Evolutionary conservation across 2,797 vertebrate genomes (phyloP).

Genomic region (Scomberomorus guttatus): DNA sequence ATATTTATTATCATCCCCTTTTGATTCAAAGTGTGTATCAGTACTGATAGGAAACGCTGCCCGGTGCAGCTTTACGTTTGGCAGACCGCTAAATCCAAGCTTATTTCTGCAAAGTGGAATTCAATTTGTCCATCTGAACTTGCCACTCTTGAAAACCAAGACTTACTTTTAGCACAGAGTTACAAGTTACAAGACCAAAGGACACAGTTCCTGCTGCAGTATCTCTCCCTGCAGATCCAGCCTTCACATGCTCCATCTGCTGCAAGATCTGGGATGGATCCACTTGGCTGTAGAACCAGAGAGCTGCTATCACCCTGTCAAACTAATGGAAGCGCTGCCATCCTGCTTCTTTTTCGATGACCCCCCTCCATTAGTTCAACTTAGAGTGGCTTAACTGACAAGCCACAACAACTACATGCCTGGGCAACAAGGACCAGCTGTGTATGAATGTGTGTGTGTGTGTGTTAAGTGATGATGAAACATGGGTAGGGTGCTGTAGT

Average conservation of each 20-base stretch:
- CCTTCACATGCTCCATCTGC: slow-evolving; percentile 26
- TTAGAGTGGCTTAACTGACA: slow-evolving; percentile 35
- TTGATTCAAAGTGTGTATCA: slow-evolving; percentile 1
- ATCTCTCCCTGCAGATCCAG: slow-evolving; percentile 7
- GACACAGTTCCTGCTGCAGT: slow-evolving; percentile 14
- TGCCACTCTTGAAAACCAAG: not conserved
- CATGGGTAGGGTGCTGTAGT: slow-evolving; percentile 38
- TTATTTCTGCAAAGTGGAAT: not conserved
- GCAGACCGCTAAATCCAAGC: too few species aligned
- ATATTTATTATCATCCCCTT: not conserved
- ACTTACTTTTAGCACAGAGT: not conserved
- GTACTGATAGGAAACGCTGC: not conserved
- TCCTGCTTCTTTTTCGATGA: not conserved
- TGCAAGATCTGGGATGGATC: slow-evolving; percentile 12
- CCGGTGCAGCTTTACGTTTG: not conserved
- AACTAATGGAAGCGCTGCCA: not conserved
- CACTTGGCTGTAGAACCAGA: not conserved
- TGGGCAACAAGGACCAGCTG: slow-evolving; percentile 21
- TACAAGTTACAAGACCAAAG: slow-evolving; percentile 5
- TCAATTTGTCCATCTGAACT: not conserved
- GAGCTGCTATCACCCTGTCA: not conserved
- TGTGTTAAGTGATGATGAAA: slow-evolving; percentile 68
- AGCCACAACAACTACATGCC: slow-evolving; percentile 27
- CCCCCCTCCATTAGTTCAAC: slow-evolving; percentile 21
- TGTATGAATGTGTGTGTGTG: slow-evolving; percentile 5